Percentiles rank a stretch among this genome's conserved stretches.
Evolutionary conservation across 1,140 invertebrate genomes (phyloP).

Genomic region (Spodoptera frugiperda): DNA sequence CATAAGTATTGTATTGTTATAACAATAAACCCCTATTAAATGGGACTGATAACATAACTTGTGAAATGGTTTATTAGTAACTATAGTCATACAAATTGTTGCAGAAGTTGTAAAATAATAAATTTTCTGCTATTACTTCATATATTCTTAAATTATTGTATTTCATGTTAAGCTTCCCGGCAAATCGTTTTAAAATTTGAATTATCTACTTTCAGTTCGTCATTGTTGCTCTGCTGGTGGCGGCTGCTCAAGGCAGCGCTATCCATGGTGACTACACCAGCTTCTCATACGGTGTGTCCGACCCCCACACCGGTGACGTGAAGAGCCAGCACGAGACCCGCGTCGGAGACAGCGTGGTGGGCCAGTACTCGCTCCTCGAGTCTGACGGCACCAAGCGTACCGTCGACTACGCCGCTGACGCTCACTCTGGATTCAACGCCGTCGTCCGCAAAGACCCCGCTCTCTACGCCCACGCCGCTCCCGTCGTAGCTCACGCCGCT

Average conservation of each 20-base stretch:
- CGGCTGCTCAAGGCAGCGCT: slow-evolving; percentile 71
- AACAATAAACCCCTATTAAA: too few species aligned
- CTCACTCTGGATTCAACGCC: slow-evolving; percentile 78
- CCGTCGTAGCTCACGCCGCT: slow-evolving; percentile 55
- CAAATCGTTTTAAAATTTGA: neutral
- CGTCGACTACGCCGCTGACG: slow-evolving; percentile 83
- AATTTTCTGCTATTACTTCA: too few species aligned
- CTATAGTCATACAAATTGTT: too few species aligned
- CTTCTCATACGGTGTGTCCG: slow-evolving; percentile 83
- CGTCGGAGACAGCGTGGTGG: slow-evolving; percentile 86
- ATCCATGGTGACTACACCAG: slow-evolving; percentile 75
- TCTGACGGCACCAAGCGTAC: slow-evolving; percentile 76
- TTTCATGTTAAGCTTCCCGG: neutral
- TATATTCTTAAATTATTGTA: too few species aligned
- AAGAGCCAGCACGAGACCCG: slow-evolving; percentile 85
- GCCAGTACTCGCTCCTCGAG: slow-evolving; percentile 82
- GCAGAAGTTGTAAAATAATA: too few species aligned
- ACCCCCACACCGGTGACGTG: slow-evolving; percentile 85
- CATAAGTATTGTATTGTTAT: too few species aligned
- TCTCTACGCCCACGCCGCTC: slow-evolving; percentile 60
- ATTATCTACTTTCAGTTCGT: slow-evolving; percentile 69
- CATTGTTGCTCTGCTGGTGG: slow-evolving; percentile 75
- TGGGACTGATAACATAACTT: too few species aligned
- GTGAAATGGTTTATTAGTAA: too few species aligned
- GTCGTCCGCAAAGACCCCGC: slow-evolving; percentile 73